phyloP scores from a whole-genome alignment of 2,113 vertebrate species.

The Calypte anna region DNA sequence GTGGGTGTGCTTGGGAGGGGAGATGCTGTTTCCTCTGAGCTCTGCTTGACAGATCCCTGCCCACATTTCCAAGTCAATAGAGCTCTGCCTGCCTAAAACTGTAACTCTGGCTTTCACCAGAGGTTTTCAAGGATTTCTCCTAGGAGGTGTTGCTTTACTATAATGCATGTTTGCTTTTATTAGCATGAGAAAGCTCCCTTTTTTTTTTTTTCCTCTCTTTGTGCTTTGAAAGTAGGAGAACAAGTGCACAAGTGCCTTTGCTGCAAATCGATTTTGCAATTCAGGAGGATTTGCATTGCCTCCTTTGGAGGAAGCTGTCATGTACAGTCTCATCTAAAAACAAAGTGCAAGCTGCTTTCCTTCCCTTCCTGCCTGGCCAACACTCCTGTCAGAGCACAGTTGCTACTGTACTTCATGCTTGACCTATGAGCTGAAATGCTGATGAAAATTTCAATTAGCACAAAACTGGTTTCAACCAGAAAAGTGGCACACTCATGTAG shows the following conservation, averaged over 20 bases:
- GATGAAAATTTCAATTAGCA: conserved; percentile 36
- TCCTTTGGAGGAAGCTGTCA: not conserved
- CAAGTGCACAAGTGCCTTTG: not conserved
- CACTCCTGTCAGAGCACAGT: not conserved
- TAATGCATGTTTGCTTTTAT: rapidly evolving
- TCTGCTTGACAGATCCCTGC: not conserved
- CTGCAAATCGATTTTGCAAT: not conserved
- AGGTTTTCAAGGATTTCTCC: not conserved
- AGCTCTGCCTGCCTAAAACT: not conserved
- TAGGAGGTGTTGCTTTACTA: not conserved
- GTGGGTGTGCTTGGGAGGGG: not conserved
- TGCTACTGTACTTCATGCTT: conserved; percentile 5
- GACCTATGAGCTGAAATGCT: conserved; percentile 9
- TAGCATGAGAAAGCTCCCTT: not conserved
- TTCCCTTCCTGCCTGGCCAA: not conserved
- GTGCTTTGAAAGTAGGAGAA: not conserved
- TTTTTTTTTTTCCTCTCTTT: not conserved
- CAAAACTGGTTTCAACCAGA: not conserved
- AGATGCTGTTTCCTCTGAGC: not conserved
- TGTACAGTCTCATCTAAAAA: not conserved
- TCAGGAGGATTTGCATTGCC: not conserved
- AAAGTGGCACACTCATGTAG: not conserved
- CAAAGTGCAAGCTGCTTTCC: not conserved
- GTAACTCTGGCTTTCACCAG: not conserved
- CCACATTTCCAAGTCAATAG: not conserved